A percentile compares a stretch with the other conserved stretches of the same genome.
These are phyloP conservation scores for Melanotaenia duboulayi DNA, from an alignment of 2,113 vertebrate genomes.

Conservation along the genomic window DNA sequence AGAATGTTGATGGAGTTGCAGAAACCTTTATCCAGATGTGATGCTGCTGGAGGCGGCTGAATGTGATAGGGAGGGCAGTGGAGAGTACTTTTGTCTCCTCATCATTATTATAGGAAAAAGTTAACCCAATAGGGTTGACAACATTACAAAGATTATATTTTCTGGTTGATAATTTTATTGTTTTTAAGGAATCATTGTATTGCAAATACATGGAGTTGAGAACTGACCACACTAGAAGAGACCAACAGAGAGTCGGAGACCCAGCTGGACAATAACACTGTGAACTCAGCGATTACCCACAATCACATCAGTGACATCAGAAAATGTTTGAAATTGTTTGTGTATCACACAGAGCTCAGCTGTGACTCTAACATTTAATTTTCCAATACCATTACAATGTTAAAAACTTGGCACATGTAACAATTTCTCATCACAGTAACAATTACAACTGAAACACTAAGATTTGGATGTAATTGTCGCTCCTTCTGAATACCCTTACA, in stretches of 20 bases:
- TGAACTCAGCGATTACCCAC: conserved; percentile 20
- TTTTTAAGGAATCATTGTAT: background rate
- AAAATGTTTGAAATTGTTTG: background rate
- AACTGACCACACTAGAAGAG: background rate
- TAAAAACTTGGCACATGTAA: background rate
- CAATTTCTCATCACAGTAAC: background rate
- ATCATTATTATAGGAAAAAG: background rate
- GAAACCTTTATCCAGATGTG: no score
- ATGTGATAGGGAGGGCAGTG: no score
- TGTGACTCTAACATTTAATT: background rate
- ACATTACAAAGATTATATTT: no score
- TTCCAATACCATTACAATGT: background rate
- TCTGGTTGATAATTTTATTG: background rate
- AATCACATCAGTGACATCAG: conserved; percentile 14
- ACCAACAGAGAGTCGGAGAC: conserved; percentile 29
- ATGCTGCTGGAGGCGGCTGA: no score
- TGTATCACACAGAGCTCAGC: background rate
- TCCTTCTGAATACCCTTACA: background rate
- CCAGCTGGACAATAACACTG: conserved; percentile 41
- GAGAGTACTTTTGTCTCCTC: background rate
- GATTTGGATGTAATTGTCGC: conserved; percentile 7
- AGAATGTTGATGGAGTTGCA: no score
- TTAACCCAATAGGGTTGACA: background rate
- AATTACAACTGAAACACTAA: conserved; percentile 1
- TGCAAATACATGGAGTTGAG: background rate